Evolutionary conservation across 1,140 invertebrate species (phyloP).

Genomic region (Drosophila sp.): DNA sequence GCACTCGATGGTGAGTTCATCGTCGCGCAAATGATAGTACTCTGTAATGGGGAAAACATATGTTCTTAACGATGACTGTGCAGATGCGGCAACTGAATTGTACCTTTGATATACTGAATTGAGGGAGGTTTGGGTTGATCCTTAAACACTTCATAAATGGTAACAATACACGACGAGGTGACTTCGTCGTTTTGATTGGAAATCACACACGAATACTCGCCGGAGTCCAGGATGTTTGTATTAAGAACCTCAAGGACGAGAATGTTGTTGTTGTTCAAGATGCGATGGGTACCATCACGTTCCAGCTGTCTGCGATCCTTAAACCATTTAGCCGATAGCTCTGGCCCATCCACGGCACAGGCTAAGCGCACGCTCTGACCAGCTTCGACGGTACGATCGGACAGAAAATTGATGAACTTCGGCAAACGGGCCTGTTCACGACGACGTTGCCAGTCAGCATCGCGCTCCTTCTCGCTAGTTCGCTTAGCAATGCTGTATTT

Average conservation of each 20-base stretch:
- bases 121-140: slow-evolving; percentile 82
- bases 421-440: slow-evolving; percentile 74
- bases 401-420: slow-evolving; percentile 86
- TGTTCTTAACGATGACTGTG: slow-evolving; percentile 1
- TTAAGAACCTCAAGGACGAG: slow-evolving; percentile 90
- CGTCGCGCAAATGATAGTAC: slow-evolving; percentile 80
- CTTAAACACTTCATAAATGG: slow-evolving; percentile 82
- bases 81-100: slow-evolving; percentile 1
- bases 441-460: slow-evolving; percentile 79
- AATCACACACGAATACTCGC: slow-evolving; percentile 90
- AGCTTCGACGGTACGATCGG: slow-evolving; percentile 89
- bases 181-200: slow-evolving; percentile 89
- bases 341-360: slow-evolving; percentile 92
- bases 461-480: slow-evolving; percentile 76
- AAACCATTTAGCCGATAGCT: slow-evolving; percentile 92
- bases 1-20: slow-evolving; percentile 80
- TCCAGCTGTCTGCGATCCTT: slow-evolving; percentile 88
- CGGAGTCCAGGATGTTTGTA: slow-evolving; percentile 87
- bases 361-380: slow-evolving; percentile 91
- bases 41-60: slow-evolving; percentile 61
- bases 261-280: slow-evolving; percentile 87
- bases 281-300: slow-evolving; percentile 85
- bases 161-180: slow-evolving; percentile 86
- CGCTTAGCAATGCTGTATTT: slow-evolving; percentile 77
- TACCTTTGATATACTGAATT: slow-evolving; percentile 82